These are phyloP conservation scores for Liparis tanakae DNA, from an alignment of 2,797 vertebrate genomes.

Conservation along the genomic window DNA sequence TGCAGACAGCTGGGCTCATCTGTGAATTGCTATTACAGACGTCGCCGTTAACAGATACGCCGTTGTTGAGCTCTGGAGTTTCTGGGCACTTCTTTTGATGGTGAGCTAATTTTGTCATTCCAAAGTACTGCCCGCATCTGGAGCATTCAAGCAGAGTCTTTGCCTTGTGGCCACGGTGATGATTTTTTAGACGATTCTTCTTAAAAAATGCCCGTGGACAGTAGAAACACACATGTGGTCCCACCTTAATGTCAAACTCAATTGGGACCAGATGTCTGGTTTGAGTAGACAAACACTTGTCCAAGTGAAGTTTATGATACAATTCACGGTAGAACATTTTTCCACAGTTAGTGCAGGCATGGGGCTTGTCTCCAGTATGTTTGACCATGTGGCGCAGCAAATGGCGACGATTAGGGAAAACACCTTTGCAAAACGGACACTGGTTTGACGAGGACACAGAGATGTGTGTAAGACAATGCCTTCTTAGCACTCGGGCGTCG, in stretches of 20 bases:
- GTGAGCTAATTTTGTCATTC: slow-evolving; percentile 60
- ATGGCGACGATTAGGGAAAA: slow-evolving; percentile 60
- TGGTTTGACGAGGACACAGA: slow-evolving; percentile 57
- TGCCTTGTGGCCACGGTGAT: slow-evolving; percentile 70
- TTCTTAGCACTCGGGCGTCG: slow-evolving; percentile 66
- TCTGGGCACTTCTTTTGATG: slow-evolving; percentile 68
- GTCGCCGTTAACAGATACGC: not conserved
- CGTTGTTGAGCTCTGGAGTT: not conserved
- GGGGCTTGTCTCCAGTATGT: slow-evolving; percentile 80
- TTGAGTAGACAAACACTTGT: slow-evolving; percentile 63
- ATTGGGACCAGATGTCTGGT: not conserved
- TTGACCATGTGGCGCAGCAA: slow-evolving; percentile 78
- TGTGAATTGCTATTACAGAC: slow-evolving; percentile 5
- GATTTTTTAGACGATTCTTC: slow-evolving; percentile 61
- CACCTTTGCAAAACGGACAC: slow-evolving; percentile 81
- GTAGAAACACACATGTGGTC: slow-evolving; percentile 60
- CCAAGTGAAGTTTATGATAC: slow-evolving; percentile 66
- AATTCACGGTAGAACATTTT: slow-evolving; percentile 71
- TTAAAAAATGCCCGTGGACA: slow-evolving; percentile 75
- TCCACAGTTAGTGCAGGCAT: slow-evolving; percentile 77
- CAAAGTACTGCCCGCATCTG: slow-evolving; percentile 78
- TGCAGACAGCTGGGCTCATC: not conserved
- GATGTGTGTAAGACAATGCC: slow-evolving; percentile 79
- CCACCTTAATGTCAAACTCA: slow-evolving; percentile 2
- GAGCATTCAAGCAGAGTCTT: slow-evolving; percentile 71